Base-by-base conservation (phyloP, 2,888 invertebrate species). In the Noctuana brunneofusca region DNA sequence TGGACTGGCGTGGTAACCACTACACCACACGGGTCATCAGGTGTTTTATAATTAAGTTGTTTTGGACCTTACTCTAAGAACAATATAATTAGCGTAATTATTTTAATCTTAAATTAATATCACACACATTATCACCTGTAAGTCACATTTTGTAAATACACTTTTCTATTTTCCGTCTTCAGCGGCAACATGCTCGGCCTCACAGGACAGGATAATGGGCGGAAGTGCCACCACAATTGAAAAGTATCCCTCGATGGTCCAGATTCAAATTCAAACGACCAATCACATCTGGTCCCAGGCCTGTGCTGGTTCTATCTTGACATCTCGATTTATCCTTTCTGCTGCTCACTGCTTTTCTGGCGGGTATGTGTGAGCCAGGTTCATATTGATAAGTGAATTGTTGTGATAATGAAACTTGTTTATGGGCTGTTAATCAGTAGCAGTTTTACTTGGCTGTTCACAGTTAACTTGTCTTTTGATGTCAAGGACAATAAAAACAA, bases 401-500 rank as follows among this genome's bases (percentile, higher is more conserved):
- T 52, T 46, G 30, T 52, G 63, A 63, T 63, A 63, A 63, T 57
- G 52, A 24, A 46, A 63, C 56, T 48, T 50, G 56, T 63, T 43
- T 55, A 55, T 32, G 56, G 27, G 41, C 43, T 63, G 58, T 35
- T 57, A 57, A 57, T 50, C 24, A 41, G 24, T 41, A 52, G 43
- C 52, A 46, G 22, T 52, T 35, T 32, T 52, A 57, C 56, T 57
- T 63, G 57, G 50, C 41, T 46, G 41, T 63, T 56, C 22, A 20
- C 16, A 63, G 24, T 57, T 22, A 52, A 57, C 49, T 56, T 56
- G 50, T 20, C 68, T 73, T 76, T 81, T 81, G 69, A 75, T 85
- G 84, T 84, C 88, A 88, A 89, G 89, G 88, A 78, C 84, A 85
- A 71, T 75, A 18, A 43, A 73, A 73, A 72, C 76, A 72, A 75